Evolutionary conservation across 1,140 invertebrate genomes (phyloP).

Genomic region (Palaemon carinicauda): DNA sequence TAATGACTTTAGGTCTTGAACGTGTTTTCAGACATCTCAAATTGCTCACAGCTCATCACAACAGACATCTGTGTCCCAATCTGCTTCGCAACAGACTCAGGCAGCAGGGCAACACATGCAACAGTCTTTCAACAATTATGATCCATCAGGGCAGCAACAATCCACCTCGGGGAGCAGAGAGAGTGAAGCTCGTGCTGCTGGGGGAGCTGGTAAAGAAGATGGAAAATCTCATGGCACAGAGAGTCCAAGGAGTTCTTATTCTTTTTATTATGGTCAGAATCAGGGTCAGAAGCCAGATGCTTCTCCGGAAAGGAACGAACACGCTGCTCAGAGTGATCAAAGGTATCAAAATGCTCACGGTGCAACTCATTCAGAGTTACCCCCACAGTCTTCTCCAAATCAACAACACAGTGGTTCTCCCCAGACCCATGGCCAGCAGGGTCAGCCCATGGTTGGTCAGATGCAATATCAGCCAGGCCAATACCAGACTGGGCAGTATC

Average conservation of each 20-base stretch:
- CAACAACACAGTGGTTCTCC: slow-evolving; percentile 29
- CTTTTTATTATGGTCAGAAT: slow-evolving; percentile 30
- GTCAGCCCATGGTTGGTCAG: background rate
- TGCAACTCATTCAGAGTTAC: background rate
- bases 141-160: background rate
- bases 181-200: slow-evolving; percentile 20
- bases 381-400: background rate
- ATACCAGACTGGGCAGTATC: slow-evolving; percentile 21
- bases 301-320: slow-evolving; percentile 34
- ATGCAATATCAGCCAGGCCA: slow-evolving; percentile 27
- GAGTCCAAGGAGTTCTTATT: slow-evolving; percentile 29
- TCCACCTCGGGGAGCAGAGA: slow-evolving; percentile 17
- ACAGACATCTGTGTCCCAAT: too few relatives aligned
- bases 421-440: background rate
- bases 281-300: background rate
- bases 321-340: background rate
- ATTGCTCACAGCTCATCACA: too few relatives aligned
- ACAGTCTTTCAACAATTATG: background rate
- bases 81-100: too few relatives aligned
- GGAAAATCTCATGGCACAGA: background rate
- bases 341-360: slow-evolving; percentile 18
- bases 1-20: too few relatives aligned
- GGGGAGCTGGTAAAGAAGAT: slow-evolving; percentile 9
- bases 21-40: too few relatives aligned
- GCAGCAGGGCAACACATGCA: slow-evolving; percentile 11